Base-by-base conservation (phyloP, 2,888 invertebrate species). In the Ischnura elegans region DNA sequence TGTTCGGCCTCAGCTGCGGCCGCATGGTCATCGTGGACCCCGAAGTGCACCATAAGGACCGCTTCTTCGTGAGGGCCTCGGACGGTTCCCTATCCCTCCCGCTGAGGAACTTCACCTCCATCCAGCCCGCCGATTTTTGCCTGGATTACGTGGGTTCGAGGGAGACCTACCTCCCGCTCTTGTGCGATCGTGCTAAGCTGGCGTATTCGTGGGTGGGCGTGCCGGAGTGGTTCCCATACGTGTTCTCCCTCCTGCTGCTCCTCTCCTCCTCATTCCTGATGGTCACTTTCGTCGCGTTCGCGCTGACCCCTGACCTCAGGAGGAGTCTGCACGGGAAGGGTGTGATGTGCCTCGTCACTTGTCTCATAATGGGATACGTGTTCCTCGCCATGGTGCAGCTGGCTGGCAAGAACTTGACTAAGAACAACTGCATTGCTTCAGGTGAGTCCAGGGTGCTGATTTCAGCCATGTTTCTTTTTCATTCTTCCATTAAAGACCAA, bases 241-340 rank as follows among this genome's bases (percentile, higher is more conserved):
- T 36, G 45, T 61, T 85, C 47, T 93, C 94, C 10, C 43, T 94
- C 45, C 93, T 93, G 16, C 93, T 94, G 94, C 94, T 94, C n/a
- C 55, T 95, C 13, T 95, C 95, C 16, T 93, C 94, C 13, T 93
- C 94, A 42, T 94, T 94, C 55, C 94, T 95, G 13, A 10, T 94
- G 55, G 94, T 94, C 45, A 94, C 95, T 2, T 94, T 94, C 86
- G 29, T 94, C 25, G 94, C 94, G 29, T 95, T 94, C 93, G 94
- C 94, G 8, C 21, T 94, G 0, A 90, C 94, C 25, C 94, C 94
- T 2, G 94, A 95, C 55, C 94, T 95, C 29, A 66, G 90, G 43
- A 66, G 61, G n/a, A 95, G 94, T 51, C 93, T 94, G 46, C 94
- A 95, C 43, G 95, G 95, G 10, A 93, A 94, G 93, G 90, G 93